Conservation (phyloP, 2,113 vertebrate genomes). For the Pandion haliaetus region DNA sequence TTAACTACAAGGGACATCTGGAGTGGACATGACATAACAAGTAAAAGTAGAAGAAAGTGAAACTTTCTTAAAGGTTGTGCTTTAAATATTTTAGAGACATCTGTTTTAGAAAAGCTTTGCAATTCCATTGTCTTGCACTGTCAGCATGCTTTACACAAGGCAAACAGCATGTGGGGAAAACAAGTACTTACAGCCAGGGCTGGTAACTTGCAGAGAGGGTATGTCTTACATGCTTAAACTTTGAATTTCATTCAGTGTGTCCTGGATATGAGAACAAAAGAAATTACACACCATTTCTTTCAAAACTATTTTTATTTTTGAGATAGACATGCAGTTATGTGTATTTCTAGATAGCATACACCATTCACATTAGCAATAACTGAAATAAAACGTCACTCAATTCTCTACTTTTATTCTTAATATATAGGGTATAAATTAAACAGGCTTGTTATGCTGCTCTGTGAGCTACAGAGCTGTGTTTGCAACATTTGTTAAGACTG, state of each 20-base stretch:
- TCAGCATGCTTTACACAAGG: not conserved
- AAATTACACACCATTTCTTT: not conserved
- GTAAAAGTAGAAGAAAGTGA: not conserved
- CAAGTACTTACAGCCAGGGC: not conserved
- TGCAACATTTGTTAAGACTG: conserved; percentile 1
- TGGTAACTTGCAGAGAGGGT: not conserved
- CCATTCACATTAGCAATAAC: not conserved
- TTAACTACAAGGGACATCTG: not conserved
- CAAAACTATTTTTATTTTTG: not conserved
- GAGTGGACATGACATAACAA: not conserved
- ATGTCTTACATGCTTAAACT: not conserved
- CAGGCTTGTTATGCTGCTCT: not conserved
- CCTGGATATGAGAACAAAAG: not conserved
- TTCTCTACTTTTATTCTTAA: not conserved
- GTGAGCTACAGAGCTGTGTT: not conserved
- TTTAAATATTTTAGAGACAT: not conserved
- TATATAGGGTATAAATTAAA: not conserved
- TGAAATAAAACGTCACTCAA: not conserved
- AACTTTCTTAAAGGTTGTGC: not conserved
- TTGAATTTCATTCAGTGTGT: not conserved
- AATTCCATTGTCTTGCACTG: not conserved
- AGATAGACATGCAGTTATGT: not conserved
- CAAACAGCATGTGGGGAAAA: not conserved
- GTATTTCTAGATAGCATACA: not conserved
- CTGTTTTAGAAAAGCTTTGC: not conserved